Evolutionary conservation across 64 coral and sea anemone species (phyloP), one percentile per base, ranked within the genome.

Genomic region (Porites australiensis): DNA sequence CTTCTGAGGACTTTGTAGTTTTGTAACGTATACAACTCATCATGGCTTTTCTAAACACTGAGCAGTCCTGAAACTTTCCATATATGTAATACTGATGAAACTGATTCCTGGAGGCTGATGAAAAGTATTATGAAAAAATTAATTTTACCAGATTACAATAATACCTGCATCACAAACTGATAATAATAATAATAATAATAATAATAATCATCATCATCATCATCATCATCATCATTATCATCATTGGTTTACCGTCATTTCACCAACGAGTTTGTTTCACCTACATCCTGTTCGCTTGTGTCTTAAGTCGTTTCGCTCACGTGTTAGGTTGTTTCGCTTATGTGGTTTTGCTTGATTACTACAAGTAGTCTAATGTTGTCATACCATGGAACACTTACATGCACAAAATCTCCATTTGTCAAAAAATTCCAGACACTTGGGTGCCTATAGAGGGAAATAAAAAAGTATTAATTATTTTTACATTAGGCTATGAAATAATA

Each of bases 31-130:
- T 12, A 86, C 95, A 96, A 67, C 93, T 96, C 12, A 63, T 64
- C 70, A 96, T 83, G 54, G 93, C 91, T n/a, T 82, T 77, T 53
- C 85, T 86, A 48, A 89, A 94, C 9, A 50, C 16, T 58, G 88
- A 83, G 72, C 95, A 96, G 61, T 96, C 95, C 65, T 96, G 77
- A 70, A 96, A 90, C 61, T 15, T 90, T 5, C 95, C 95, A 87
- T 93, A 79, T 15, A 96, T 96, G 66, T 96, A 96, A 64, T 96
- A 96, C 12, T 90, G 87, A 59, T 96, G 95, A 71, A 96, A 96
- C 57, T 96, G 95, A 77, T 94, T 96, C 20, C 86, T 79, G 57
- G 95, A 90, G 13, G 95, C 95, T 96, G 72, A n/a, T 77, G 46
- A 8, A 74, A 71, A 72, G 27, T 37, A 37, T 37, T 37, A 37